Base-by-base conservation (phyloP, 1,140 invertebrate species). In the Drosophila setifemur region DNA sequence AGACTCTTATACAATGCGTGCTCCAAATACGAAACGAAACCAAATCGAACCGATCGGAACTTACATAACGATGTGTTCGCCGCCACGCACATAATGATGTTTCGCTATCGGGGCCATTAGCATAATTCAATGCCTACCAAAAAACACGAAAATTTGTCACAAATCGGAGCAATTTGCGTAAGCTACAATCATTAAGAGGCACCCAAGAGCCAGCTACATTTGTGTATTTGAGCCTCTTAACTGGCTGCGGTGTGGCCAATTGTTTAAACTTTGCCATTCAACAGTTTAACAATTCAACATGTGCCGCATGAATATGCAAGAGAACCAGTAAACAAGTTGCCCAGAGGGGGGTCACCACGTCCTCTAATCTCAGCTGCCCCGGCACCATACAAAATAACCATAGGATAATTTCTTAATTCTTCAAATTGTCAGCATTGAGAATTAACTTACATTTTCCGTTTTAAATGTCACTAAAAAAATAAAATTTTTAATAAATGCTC, bases 241-340 rank as follows among this genome's bases (percentile, higher is more conserved):
- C n/a, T n/a, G n/a, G n/a, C n/a, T n/a, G n/a, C n/a, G n/a, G n/a
- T n/a, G n/a, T n/a, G 12, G 12, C 7, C 33, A 37, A 64, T 60
- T 63, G 52, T 49, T 75, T 79, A 72, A 79, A 72, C 79, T 85
- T 85, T 79, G 79, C 49, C 74, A 85, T 85, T 77, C 66, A 58
- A 14, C 16, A 37, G 26, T 53, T 53, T 26, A 16, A 35, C 26
- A 37, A 64, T 26, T 47, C 43, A n/a, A 42, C 57, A 33, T 57
- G 21, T 23, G 43, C 52, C 42, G 11, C 52, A 57, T 71, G 43
- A 71, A 58, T 58, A 70, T 67, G 66, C 64, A 66, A 50, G 71
- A 70, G 66, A 70, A 70, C 37, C 26, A 60, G 28, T 60, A 44
- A 70, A 57, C 43, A 28, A 57, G 25, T 57, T 43, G 23, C 25